Evolutionary conservation across 2,113 vertebrate genomes (phyloP).

Genomic region (Elephantulus edwardii): DNA sequence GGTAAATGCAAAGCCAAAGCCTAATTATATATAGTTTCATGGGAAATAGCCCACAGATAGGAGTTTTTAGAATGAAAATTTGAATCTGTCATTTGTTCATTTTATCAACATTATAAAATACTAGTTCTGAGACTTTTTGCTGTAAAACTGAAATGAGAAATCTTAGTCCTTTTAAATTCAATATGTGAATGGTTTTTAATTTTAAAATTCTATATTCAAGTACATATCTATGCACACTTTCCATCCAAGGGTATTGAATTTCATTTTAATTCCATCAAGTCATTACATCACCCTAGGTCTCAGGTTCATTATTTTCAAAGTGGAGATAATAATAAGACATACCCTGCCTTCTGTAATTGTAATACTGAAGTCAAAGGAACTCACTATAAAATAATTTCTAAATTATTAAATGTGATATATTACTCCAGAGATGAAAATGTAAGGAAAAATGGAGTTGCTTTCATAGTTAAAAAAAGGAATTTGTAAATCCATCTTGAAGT

Average conservation of each 20-base stretch:
- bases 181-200: background rate
- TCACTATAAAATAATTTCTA: background rate
- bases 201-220: slow-evolving; percentile 1
- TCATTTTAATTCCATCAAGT: background rate
- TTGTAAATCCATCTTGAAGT: too few species aligned
- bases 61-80: background rate
- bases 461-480: too few species aligned
- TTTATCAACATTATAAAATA: background rate
- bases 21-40: background rate
- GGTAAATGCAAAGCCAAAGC: background rate
- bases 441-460: too few species aligned
- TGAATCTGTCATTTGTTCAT: background rate
- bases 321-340: background rate
- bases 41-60: background rate
- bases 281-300: background rate
- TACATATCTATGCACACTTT: background rate
- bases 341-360: background rate
- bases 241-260: background rate
- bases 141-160: background rate
- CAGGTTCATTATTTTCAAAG: slow-evolving; percentile 8
- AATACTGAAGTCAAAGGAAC: background rate
- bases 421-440: too few species aligned
- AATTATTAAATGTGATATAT: background rate
- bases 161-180: background rate
- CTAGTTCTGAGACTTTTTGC: background rate